phyloP scores from a whole-genome alignment of 2,888 invertebrate species.

The Galerucella calmariensis region DNA sequence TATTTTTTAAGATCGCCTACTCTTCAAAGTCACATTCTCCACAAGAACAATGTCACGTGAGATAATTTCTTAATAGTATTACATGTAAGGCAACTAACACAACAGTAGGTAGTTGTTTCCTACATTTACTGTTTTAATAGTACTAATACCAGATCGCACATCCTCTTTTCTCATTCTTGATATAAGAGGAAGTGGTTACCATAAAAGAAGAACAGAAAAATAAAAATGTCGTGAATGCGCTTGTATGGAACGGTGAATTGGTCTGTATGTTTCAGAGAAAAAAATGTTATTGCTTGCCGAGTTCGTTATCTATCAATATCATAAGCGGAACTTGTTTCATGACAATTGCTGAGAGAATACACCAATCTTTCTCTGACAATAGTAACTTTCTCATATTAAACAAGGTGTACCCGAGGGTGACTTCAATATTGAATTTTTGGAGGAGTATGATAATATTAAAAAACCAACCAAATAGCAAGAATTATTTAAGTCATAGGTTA shows the following conservation, averaged over 20 bases:
- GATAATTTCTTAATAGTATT: conserved; percentile 33
- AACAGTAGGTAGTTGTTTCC: conserved; percentile 43
- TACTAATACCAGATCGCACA: conserved; percentile 47
- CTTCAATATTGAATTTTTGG: no score
- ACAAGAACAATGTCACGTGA: conserved; percentile 32
- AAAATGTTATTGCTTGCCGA: neutral
- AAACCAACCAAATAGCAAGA: no score
- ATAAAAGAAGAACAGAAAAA: conserved; percentile 49
- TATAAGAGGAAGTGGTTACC: conserved; percentile 51
- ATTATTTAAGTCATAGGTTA: no score
- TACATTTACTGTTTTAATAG: conserved; percentile 52
- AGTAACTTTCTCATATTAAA: neutral
- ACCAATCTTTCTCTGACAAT: neutral
- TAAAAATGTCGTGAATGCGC: conserved; percentile 53
- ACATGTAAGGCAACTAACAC: conserved; percentile 39
- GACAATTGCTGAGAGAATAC: neutral
- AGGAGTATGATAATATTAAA: no score
- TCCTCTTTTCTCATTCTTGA: conserved; percentile 43
- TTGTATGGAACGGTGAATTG: conserved; percentile 32
- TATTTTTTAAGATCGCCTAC: neutral
- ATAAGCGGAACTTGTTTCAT: neutral
- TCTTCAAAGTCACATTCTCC: conserved; percentile 14
- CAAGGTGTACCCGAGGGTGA: no score
- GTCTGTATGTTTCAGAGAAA: neutral
- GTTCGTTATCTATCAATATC: neutral